Conservation (phyloP, 2,797 vertebrate genomes). For the Myoxocephalus aenaeus region DNA sequence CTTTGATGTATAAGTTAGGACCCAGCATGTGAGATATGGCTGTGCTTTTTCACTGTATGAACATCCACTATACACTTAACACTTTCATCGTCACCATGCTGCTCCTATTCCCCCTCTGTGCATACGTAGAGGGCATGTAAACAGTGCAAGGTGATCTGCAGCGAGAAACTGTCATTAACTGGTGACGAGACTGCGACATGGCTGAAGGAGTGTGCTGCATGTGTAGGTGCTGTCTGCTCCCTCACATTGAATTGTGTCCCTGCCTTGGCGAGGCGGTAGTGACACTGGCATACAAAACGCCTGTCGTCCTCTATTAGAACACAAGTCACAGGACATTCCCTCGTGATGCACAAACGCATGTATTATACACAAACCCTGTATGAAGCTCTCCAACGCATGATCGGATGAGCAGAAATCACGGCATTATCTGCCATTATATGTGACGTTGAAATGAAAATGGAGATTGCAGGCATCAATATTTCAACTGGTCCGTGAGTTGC, state of each 20-base stretch:
- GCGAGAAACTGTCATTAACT: slow-evolving; percentile 46
- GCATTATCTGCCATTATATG: slow-evolving; percentile 55
- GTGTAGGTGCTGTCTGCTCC: slow-evolving; percentile 57
- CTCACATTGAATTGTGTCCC: slow-evolving; percentile 43
- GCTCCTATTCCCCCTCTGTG: slow-evolving; percentile 1
- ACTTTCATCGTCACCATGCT: background rate
- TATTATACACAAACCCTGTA: slow-evolving; percentile 27
- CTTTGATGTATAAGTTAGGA: slow-evolving; percentile 49
- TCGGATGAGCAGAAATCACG: slow-evolving; percentile 23
- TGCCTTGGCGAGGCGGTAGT: slow-evolving; percentile 41
- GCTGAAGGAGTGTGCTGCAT: slow-evolving; percentile 45
- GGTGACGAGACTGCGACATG: slow-evolving; percentile 43
- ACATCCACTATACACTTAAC: background rate
- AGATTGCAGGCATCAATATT: slow-evolving; percentile 81
- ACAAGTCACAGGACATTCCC: slow-evolving; percentile 58
- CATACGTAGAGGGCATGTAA: slow-evolving; percentile 15
- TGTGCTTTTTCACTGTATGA: background rate
- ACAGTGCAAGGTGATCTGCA: slow-evolving; percentile 31
- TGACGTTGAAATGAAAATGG: slow-evolving; percentile 71
- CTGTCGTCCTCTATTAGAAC: slow-evolving; percentile 68
- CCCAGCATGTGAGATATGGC: background rate
- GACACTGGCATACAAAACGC: slow-evolving; percentile 67
- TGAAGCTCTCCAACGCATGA: background rate
- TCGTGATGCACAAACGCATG: slow-evolving; percentile 25
- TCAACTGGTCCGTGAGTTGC: slow-evolving; percentile 69